A percentile compares a stretch with the other conserved stretches of the same genome.
Evolutionary conservation across 2,888 invertebrate species (phyloP).

Genomic region (Metellina segmentata): DNA sequence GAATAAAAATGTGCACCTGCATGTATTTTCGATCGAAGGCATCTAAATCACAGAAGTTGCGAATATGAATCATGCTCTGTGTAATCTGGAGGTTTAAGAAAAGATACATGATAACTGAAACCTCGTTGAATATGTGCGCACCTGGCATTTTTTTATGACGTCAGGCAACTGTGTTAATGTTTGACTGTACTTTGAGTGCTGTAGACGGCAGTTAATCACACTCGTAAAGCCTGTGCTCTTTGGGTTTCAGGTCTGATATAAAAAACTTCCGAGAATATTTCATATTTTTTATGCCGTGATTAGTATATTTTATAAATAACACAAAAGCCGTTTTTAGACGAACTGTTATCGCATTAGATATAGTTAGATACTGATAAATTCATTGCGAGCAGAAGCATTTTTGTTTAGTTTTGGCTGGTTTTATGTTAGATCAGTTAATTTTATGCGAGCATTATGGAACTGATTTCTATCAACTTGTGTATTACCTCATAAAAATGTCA

Average conservation of each 20-base stretch:
- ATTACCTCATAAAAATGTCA: too few species aligned
- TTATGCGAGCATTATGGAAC: too few species aligned
- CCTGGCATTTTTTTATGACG: constrained; percentile 74
- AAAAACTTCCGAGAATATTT: neutral
- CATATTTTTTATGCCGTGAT: too few species aligned
- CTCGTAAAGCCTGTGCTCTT: neutral
- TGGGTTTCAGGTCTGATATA: constrained; percentile 12
- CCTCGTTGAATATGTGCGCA: constrained; percentile 39
- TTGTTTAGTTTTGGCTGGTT: too few species aligned
- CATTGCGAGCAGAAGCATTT: too few species aligned
- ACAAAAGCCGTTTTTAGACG: too few species aligned
- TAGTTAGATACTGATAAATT: too few species aligned
- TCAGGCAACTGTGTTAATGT: constrained; percentile 67
- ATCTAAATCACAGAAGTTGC: neutral
- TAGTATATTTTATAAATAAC: too few species aligned
- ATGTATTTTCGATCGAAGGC: neutral
- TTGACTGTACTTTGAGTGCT: constrained; percentile 44
- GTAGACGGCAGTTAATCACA: neutral
- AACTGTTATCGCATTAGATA: too few species aligned
- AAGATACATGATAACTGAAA: constrained; percentile 61
- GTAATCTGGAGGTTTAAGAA: constrained; percentile 24
- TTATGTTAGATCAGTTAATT: too few species aligned
- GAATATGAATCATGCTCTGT: constrained; percentile 35
- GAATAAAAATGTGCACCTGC: neutral
- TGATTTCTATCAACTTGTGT: too few species aligned